These are phyloP conservation scores for Corythaixoides concolor DNA, from an alignment of 2,113 vertebrate genomes.

Conservation along the genomic window DNA sequence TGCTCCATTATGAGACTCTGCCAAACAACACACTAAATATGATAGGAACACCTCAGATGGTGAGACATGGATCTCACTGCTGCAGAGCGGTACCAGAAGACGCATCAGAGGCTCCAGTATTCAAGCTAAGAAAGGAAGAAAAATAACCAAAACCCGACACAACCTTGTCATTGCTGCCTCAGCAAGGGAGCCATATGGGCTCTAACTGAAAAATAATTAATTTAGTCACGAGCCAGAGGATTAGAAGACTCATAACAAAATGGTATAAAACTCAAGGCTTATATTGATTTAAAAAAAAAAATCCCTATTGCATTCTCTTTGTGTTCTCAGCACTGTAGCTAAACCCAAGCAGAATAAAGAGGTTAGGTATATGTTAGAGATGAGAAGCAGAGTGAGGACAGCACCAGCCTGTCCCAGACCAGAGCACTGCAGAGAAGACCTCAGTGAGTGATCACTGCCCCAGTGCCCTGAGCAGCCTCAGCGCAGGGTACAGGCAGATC, in stretches of 20 bases:
- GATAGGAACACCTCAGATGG: neutral
- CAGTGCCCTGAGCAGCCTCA: neutral
- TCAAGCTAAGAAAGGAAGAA: neutral
- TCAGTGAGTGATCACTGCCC: fast-evolving
- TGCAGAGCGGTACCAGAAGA: neutral
- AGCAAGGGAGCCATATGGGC: neutral
- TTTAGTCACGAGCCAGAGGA: neutral
- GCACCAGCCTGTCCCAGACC: neutral
- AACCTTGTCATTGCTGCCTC: neutral
- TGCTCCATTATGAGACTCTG: neutral
- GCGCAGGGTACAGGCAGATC: neutral
- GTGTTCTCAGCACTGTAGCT: neutral
- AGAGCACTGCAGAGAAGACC: neutral
- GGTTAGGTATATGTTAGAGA: fast-evolving
- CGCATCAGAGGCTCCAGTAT: neutral
- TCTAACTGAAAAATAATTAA: neutral
- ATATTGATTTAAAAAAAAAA: neutral
- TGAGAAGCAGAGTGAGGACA: neutral
- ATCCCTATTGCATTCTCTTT: neutral
- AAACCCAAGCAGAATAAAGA: neutral
- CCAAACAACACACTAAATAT: neutral
- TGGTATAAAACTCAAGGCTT: neutral
- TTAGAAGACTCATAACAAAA: neutral
- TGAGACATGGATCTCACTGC: neutral
- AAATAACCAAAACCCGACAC: neutral